Evolutionary conservation across 2,797 vertebrate genomes (phyloP), one percentile per base, ranked within the genome.

Genomic region (Lagocephalus sceleratus): DNA sequence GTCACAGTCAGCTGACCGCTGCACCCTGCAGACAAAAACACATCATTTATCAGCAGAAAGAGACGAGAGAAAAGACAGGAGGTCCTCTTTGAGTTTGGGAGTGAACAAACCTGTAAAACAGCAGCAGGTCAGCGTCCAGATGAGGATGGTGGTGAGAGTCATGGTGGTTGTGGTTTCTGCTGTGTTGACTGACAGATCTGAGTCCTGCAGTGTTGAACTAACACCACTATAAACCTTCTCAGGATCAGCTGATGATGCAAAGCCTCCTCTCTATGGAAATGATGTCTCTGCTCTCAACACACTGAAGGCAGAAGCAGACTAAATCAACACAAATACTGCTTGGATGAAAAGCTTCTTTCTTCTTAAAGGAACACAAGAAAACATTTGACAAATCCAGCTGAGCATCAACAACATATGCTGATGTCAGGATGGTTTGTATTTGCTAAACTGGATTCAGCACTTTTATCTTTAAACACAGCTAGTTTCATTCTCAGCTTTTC

Each of bases 181-280:
- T 64, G 71, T 51, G 57, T 45, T 60, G 42, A 70, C 48, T 68
- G 67, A 78, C 65, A 64, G 51, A 57, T 76, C 10, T 70, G 68
- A 75, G 68, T 71, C 54, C 47, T 67, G 74, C 66, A 73, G 62
- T 47, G 54, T 66, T 73, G 56, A 66, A 64, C 0, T 67, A 55
- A 51, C 66, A 71, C 54, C 51, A 75, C 51, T 80, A 72, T 80
- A 78, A 82, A 82, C 23, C 70, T 63, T 64, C 63, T 81, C 40
- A 66, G 63, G 51, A 66, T 75, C 70, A 85, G 69, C 62, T 79
- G 75, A 79, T 14, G 11, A 81, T 77, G 73, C 74, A 79, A 79
- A 73, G 62, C 62, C 60, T 72, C 35, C 60, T 65, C 64, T 71
- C 42, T 76, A 76, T 69, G 74, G 69, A 79, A 73, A 75, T 79